Percentiles rank a stretch among this genome's conserved stretches.
Conservation (phyloP, 2,888 invertebrate species). For the Morpho deidamia region DNA sequence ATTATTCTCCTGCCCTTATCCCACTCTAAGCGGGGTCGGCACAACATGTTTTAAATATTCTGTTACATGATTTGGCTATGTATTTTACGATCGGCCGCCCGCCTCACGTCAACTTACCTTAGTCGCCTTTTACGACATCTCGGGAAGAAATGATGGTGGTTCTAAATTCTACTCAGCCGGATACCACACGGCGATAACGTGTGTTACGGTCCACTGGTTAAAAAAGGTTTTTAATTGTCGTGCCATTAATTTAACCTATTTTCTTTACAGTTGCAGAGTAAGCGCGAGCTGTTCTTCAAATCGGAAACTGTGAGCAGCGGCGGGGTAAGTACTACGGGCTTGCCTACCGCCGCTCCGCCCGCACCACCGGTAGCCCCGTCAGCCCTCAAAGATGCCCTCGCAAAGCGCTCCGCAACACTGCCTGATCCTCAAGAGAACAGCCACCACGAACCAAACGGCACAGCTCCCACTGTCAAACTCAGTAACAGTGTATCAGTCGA, state of each 20-base stretch:
- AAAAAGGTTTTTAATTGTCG: no score
- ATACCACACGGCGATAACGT: no score
- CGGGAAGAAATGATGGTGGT: no score
- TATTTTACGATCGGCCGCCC: no score
- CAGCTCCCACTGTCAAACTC: conserved; percentile 47
- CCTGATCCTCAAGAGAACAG: conserved; percentile 67
- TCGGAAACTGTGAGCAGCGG: conserved; percentile 78
- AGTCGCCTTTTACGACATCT: no score
- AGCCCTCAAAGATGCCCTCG: conserved; percentile 70
- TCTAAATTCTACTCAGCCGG: no score
- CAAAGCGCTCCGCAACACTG: conserved; percentile 65
- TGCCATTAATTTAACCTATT: background rate
- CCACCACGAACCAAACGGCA: conserved; percentile 72
- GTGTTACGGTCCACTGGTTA: no score
- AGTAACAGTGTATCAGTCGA: conserved; percentile 65
- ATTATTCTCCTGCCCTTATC: no score
- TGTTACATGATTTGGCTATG: no score
- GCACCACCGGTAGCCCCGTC: conserved; percentile 68
- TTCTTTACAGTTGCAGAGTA: conserved; percentile 84
- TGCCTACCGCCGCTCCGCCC: conserved; percentile 60
- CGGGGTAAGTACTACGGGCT: conserved; percentile 64
- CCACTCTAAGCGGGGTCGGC: no score
- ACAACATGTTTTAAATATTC: no score
- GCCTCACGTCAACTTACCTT: no score
- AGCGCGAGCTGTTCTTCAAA: conserved; percentile 93